Base-by-base conservation (phyloP, 2,888 invertebrate species). In the Pyrrhia umbra region DNA sequence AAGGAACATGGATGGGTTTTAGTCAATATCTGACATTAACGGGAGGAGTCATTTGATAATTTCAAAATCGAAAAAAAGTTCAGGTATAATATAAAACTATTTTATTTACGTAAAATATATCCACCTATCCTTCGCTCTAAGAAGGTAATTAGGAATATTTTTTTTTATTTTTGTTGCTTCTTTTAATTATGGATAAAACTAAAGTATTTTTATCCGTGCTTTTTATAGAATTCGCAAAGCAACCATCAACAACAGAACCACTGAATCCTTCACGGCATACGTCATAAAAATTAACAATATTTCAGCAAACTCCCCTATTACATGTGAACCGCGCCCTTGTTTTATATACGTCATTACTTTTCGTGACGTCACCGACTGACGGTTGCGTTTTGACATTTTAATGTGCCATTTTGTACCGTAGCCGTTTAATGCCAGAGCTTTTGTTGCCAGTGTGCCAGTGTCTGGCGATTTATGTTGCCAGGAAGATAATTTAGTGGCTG, bases 381-480 rank as follows among this genome's bases (percentile, higher is more conserved):
- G 77, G 68, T 75, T 76, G 79, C 78, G 83, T 88, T 88, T 88
- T 91, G 92, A 91, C 91, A 89, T 92, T 91, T 91, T 90, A 92
- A 91, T 91, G 89, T 85, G 85, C 88, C 88, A 89, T 91, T 91
- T 85, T 82, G 85, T 79, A 73, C 79, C 69, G 74, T 63, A 73
- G 73, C 83, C 71, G 84, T 82, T 85, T 88, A 90, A 90, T 90
- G 87, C 80, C 88, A 87, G 61, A 74, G 85, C 90, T 88, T 90
- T 91, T 91, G 90, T 89, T 87, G 79, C 76, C 65, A 47, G 66
- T 55, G 74, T 65, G 77, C 77, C 83, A 74, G 70, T 77, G 82
- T 75, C 76, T 84, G 77, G 73, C 81, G 78, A 88, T 88, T 88
- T 88, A 88, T 88, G 86, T 77, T 83, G 77, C 78, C 77, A 80